Evolutionary conservation across 92 coral and sea anemone genomes (phyloP), one percentile per base, ranked within the genome.

Genomic region (Pocillopora grandis): DNA sequence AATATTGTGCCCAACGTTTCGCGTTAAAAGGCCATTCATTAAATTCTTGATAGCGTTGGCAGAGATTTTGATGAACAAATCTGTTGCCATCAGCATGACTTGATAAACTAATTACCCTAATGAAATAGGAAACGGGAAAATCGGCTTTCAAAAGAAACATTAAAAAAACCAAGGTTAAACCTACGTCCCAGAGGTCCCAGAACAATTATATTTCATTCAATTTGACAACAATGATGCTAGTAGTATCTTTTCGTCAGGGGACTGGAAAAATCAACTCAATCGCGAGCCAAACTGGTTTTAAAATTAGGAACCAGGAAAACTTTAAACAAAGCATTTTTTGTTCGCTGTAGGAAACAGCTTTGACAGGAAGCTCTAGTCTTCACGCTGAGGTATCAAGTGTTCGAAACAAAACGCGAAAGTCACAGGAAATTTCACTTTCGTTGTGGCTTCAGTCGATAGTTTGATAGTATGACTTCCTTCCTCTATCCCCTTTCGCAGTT

Each of bases 61-160:
- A 16, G 57, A 70, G 57, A 68, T 68, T 42, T 42, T 68, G 12
- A 37, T 0, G 13, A 16, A 68, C 52, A 68, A 70, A 70, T 70
- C 57, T 37, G 20, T 5, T 70, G 14, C 23, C 20, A 37, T 35
- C 20, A 16, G 20, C 17, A 52, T 31, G 56, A n/a, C 55, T 35
- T 67, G 42, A 27, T 33, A 16, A 21, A 18, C 72, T 56, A 64
- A 64, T 78, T 64, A 68, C 42, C 82, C 10, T 78, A 48, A 78
- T 78, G 36, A 65, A 48, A 42, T 23, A 64, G 82, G 82, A 63
- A 78, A 64, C 23, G 48, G 17, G 37, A 20, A 65, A 78, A 78
- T 78, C 82, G 57, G 62, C 62, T 48, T 65, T 64, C 33, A 37
- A 78, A 78, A 10, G 37, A 63, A 65, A 67, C 64, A 75, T 58